These are phyloP conservation scores for Eupeodes luniger DNA, from an alignment of 2,888 invertebrate genomes.

Conservation along the genomic window DNA sequence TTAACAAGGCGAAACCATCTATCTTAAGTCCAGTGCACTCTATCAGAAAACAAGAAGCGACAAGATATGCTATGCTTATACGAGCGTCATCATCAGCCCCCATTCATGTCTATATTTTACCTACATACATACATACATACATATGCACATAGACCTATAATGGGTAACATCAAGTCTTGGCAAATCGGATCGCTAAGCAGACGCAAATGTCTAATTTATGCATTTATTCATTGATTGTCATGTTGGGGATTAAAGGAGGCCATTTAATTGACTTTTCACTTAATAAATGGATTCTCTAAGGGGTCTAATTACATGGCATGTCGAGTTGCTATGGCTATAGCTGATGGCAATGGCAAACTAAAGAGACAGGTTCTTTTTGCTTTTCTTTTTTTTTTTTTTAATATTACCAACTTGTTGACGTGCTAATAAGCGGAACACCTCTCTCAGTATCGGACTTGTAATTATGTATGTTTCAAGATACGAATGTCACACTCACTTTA, in stretches of 20 bases:
- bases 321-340: background rate
- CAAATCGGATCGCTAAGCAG: slow-evolving; percentile 65
- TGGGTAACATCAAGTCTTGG: slow-evolving; percentile 23
- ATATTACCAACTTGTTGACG: slow-evolving; percentile 58
- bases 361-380: slow-evolving; percentile 19
- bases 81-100: slow-evolving; percentile 42
- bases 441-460: slow-evolving; percentile 49
- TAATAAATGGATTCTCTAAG: slow-evolving; percentile 60
- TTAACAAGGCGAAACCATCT: slow-evolving; percentile 71
- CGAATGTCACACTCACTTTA: background rate
- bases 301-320: slow-evolving; percentile 60
- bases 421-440: slow-evolving; percentile 64
- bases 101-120: slow-evolving; percentile 24
- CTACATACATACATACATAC: background rate
- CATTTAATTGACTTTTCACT: slow-evolving; percentile 71
- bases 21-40: slow-evolving; percentile 57
- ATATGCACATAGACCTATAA: background rate
- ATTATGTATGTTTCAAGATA: slow-evolving; percentile 52
- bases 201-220: slow-evolving; percentile 72
- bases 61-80: slow-evolving; percentile 49
- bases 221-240: slow-evolving; percentile 76
- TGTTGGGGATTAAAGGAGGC: slow-evolving; percentile 73
- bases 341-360: too few species aligned
- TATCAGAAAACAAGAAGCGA: slow-evolving; percentile 63
- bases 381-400: background rate